These are phyloP conservation scores for Vireo griseus DNA, from an alignment of 2,797 vertebrate species.

Conservation along the genomic window DNA sequence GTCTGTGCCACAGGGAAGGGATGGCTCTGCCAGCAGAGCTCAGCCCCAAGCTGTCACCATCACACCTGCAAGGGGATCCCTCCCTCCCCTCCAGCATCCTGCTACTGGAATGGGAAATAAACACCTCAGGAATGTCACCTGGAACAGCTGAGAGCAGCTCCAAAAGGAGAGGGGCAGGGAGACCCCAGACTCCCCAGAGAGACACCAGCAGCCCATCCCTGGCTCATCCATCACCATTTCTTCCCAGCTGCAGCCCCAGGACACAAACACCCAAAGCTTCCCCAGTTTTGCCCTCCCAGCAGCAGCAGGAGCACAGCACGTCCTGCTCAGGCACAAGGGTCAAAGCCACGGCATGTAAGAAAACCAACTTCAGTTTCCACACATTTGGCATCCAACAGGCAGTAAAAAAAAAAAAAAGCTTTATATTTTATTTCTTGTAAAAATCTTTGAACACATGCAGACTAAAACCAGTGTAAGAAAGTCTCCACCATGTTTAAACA, in stretches of 20 bases:
- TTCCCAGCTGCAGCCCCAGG: background rate
- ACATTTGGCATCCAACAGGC: background rate
- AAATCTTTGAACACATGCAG: conserved; percentile 95
- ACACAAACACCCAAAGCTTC: no score
- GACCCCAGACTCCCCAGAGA: background rate
- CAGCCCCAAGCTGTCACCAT: background rate
- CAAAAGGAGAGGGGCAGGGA: background rate
- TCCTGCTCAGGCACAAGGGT: rapidly evolving
- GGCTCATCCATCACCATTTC: background rate
- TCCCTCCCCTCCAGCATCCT: background rate
- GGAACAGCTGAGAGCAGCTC: background rate
- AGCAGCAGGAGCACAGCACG: background rate
- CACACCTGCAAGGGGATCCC: background rate
- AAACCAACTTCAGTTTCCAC: background rate
- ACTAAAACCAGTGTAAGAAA: conserved; percentile 99
- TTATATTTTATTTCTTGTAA: conserved; percentile 92
- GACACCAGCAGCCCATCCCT: background rate
- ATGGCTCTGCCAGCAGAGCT: background rate
- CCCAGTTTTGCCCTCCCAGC: rapidly evolving
- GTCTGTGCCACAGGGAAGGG: background rate
- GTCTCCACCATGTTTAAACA: conserved; percentile 87
- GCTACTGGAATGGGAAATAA: background rate
- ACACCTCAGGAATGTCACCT: rapidly evolving
- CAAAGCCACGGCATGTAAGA: rapidly evolving
- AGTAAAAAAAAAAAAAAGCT: conserved; percentile 62